Evolutionary conservation across 1,140 invertebrate genomes (phyloP).

Genomic region (Eriosoma lanigerum): DNA sequence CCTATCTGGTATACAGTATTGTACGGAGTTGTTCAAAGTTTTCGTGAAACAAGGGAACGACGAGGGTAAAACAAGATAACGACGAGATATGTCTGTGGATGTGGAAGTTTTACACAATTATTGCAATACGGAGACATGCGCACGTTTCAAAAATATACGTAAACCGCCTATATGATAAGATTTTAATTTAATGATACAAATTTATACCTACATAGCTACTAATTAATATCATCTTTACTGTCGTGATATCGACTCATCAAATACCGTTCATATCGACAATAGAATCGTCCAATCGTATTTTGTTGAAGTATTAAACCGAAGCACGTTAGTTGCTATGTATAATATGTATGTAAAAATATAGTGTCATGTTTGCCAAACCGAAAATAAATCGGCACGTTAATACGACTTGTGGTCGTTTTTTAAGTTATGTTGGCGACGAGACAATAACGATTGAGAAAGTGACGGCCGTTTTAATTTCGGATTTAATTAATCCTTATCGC

Average conservation of each 20-base stretch:
- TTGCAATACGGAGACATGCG: too few species aligned
- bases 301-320: too few species aligned
- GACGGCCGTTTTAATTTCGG: constrained; percentile 14
- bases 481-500: background rate
- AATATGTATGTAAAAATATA: background rate
- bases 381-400: constrained; percentile 8
- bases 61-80: background rate
- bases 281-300: background rate
- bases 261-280: background rate
- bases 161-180: too few species aligned
- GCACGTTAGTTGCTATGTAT: too few species aligned
- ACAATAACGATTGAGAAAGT: background rate
- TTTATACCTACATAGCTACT: too few species aligned
- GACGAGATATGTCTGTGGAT: background rate
- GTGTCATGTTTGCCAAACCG: background rate
- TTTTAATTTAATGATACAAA: too few species aligned
- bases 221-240: too few species aligned
- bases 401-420: background rate
- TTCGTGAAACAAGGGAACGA: background rate
- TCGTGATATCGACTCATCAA: too few species aligned
- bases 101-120: constrained; percentile 32
- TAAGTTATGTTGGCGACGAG: background rate
- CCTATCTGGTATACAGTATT: background rate
- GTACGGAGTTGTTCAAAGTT: background rate
- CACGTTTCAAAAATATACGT: too few species aligned